These are phyloP conservation scores for Ceyx melanurus DNA, from an alignment of 2,113 vertebrate genomes.

Conservation along the genomic window DNA sequence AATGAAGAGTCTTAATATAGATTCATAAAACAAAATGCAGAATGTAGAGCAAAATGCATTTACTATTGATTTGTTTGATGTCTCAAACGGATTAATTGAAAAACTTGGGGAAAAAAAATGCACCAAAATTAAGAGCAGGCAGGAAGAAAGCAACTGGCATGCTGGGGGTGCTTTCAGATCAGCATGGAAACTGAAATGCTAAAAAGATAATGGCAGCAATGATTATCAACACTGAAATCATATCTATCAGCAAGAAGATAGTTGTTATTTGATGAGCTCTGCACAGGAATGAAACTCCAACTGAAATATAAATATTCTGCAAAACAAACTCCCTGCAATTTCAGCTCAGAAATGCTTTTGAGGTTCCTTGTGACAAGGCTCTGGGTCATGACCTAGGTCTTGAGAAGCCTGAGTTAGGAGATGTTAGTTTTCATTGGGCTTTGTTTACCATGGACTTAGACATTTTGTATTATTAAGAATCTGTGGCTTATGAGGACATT, in stretches of 20 bases:
- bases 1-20: background rate
- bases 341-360: conserved; percentile 58
- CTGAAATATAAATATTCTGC: background rate
- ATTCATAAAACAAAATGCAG: background rate
- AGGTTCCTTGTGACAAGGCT: conserved; percentile 61
- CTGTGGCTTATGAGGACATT: conserved; percentile 75
- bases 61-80: background rate
- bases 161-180: background rate
- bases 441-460: conserved; percentile 77
- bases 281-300: background rate
- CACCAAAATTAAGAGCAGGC: background rate
- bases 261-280: background rate
- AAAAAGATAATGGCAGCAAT: background rate
- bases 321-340: conserved; percentile 16
- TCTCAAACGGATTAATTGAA: background rate
- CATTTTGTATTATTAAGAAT: conserved; percentile 79
- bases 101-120: background rate
- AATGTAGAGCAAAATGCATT: background rate
- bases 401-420: conserved; percentile 73
- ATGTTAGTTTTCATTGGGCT: conserved; percentile 74
- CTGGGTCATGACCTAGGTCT: conserved; percentile 69
- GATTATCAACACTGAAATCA: background rate
- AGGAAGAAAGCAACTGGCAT: background rate
- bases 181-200: background rate
- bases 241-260: background rate